Percentiles rank a stretch among this genome's conserved stretches.
phyloP scores from a whole-genome alignment of 2,797 vertebrate species.

The Caiman crocodilus region DNA sequence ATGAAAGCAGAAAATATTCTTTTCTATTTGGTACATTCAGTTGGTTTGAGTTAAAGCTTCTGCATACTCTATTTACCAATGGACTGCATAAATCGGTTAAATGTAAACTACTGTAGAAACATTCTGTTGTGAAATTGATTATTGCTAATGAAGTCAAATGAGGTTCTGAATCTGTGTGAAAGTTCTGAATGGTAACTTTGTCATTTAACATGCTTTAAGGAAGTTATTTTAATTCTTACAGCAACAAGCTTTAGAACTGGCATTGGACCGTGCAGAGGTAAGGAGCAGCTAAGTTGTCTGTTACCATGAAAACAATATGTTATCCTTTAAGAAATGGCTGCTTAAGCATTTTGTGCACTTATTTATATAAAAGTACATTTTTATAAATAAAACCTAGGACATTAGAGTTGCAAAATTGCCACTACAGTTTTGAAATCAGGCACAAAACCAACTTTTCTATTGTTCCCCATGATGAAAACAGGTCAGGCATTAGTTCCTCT shows the following conservation, averaged over 20 bases:
- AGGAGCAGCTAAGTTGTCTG: slow-evolving; percentile 52
- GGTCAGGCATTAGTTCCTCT: not conserved
- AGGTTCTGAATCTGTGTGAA: not conserved
- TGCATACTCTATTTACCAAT: not conserved
- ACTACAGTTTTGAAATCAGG: rapidly evolving
- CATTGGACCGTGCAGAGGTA: slow-evolving; percentile 99
- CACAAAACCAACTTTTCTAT: not conserved
- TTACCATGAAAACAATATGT: not conserved
- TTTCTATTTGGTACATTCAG: not conserved
- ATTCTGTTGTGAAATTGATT: not conserved
- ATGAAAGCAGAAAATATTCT: not conserved
- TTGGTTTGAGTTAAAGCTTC: not conserved
- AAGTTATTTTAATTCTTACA: slow-evolving; percentile 76
- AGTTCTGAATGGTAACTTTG: slow-evolving; percentile 13
- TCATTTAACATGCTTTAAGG: slow-evolving; percentile 40
- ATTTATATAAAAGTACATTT: not conserved
- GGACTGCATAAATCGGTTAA: not conserved
- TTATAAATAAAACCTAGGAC: not conserved
- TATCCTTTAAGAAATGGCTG: not conserved
- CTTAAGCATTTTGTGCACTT: not conserved
- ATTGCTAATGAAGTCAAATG: not conserved
- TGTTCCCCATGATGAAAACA: rapidly evolving
- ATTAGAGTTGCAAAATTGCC: not conserved
- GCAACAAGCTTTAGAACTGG: slow-evolving; percentile 98
- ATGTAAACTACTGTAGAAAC: not conserved